Evolutionary conservation across 2,888 invertebrate species (phyloP).

Genomic region (Galerucella nymphaeae): DNA sequence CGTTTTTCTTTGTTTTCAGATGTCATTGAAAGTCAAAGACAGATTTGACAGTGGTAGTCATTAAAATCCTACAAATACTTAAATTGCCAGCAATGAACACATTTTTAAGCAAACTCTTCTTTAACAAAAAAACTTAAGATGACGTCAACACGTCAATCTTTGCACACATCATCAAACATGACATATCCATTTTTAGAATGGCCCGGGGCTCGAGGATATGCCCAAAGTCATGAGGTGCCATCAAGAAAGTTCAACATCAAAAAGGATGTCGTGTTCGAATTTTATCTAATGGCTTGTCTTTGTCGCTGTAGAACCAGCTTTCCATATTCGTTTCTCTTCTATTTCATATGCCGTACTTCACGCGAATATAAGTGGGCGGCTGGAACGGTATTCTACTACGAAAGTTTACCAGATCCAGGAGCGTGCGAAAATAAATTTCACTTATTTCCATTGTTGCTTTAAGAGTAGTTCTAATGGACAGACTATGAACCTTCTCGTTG

Average conservation of each 20-base stretch:
- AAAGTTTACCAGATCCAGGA: constrained; percentile 10
- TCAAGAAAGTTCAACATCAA: constrained; percentile 61
- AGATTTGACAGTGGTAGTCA: too few relatives aligned
- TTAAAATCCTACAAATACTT: neutral
- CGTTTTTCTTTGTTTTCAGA: neutral
- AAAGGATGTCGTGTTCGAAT: constrained; percentile 53
- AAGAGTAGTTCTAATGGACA: too few relatives aligned
- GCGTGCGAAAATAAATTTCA: neutral
- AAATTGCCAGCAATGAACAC: neutral
- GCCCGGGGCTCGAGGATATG: constrained; percentile 58
- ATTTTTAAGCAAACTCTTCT: neutral
- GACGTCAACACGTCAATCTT: constrained; percentile 10
- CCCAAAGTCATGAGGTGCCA: constrained; percentile 61
- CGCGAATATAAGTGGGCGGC: constrained; percentile 8
- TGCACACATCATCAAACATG: constrained; percentile 17
- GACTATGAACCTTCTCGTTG: too few relatives aligned
- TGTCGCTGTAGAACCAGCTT: constrained; percentile 55
- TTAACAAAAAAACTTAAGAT: neutral
- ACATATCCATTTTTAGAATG: constrained; percentile 23
- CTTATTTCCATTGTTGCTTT: too few relatives aligned
- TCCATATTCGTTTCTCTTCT: constrained; percentile 39
- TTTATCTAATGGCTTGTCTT: constrained; percentile 60
- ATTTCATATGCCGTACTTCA: neutral
- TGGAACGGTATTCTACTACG: constrained; percentile 11
- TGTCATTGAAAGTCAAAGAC: too few relatives aligned